A percentile compares a stretch with the other conserved stretches of the same genome.
Evolutionary conservation across 2,888 invertebrate genomes (phyloP).

Genomic region (Ophion obscuratus): DNA sequence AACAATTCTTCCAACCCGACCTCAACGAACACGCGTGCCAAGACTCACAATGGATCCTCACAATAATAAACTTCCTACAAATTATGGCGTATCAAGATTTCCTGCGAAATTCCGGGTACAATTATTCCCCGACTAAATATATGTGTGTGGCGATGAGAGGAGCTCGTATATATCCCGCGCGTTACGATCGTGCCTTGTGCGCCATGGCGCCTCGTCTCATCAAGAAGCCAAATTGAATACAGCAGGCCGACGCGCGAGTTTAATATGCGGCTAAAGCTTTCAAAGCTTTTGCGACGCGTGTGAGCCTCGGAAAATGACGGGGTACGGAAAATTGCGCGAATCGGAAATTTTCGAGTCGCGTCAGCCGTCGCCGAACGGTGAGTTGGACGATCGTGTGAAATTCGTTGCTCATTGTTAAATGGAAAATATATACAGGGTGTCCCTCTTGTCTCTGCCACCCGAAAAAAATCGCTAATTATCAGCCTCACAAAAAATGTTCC

Average conservation of each 20-base stretch:
- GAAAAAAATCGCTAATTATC: too few relatives aligned
- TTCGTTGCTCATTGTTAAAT: not conserved
- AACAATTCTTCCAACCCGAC: not conserved
- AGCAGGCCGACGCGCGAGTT: not conserved
- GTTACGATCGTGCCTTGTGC: not conserved
- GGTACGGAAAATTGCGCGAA: not conserved
- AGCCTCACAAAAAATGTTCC: too few relatives aligned
- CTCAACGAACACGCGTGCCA: not conserved
- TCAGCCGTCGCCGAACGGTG: not conserved
- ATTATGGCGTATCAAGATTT: not conserved
- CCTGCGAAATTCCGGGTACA: not conserved
- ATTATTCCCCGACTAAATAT: not conserved
- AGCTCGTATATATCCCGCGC: too few relatives aligned
- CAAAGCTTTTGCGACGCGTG: slow-evolving; percentile 10
- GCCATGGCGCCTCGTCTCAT: not conserved
- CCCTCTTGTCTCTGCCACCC: too few relatives aligned
- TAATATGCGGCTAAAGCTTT: slow-evolving; percentile 1
- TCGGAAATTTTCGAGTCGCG: not conserved
- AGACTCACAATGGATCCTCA: not conserved
- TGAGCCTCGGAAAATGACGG: not conserved
- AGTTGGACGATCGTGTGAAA: not conserved
- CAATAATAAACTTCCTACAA: not conserved
- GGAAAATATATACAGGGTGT: not conserved
- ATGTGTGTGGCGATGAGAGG: not conserved
- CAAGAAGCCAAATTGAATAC: slow-evolving; percentile 14